Evolutionary conservation across 1,140 invertebrate genomes (phyloP).

Genomic region (Eulimnadia texana): DNA sequence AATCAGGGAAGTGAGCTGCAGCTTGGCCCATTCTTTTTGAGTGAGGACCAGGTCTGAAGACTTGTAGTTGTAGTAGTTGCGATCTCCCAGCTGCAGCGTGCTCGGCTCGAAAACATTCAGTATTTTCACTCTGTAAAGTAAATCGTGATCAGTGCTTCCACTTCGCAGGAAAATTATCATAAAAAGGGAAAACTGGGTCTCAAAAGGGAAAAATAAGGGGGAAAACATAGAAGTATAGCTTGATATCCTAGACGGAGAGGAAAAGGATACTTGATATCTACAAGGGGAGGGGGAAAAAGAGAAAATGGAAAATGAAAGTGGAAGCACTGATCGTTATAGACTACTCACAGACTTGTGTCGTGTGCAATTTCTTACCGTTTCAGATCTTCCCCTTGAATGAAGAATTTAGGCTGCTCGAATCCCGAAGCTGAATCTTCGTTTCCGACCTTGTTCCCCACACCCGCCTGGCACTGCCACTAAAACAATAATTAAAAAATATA

Average conservation of each 20-base stretch:
- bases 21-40: slow-evolving; percentile 40
- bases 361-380: slow-evolving; percentile 41
- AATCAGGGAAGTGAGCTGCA: slow-evolving; percentile 18
- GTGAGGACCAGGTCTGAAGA: slow-evolving; percentile 39
- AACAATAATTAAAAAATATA: too few species aligned
- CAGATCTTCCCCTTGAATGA: slow-evolving; percentile 57
- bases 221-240: too few species aligned
- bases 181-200: too few species aligned
- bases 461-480: slow-evolving; percentile 31
- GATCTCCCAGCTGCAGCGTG: slow-evolving; percentile 72
- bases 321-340: too few species aligned
- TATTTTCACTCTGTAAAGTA: slow-evolving; percentile 44
- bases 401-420: slow-evolving; percentile 46
- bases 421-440: neutral
- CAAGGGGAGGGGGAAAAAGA: too few species aligned
- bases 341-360: too few species aligned
- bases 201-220: too few species aligned
- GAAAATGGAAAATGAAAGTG: too few species aligned
- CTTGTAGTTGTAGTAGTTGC: slow-evolving; percentile 49
- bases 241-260: too few species aligned
- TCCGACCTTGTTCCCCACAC: slow-evolving; percentile 29
- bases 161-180: too few species aligned
- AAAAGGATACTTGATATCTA: too few species aligned
- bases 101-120: slow-evolving; percentile 78
- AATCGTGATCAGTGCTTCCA: slow-evolving; percentile 12